Base-by-base conservation (phyloP, 2,888 invertebrate genomes). In the Arctia plantaginis region DNA sequence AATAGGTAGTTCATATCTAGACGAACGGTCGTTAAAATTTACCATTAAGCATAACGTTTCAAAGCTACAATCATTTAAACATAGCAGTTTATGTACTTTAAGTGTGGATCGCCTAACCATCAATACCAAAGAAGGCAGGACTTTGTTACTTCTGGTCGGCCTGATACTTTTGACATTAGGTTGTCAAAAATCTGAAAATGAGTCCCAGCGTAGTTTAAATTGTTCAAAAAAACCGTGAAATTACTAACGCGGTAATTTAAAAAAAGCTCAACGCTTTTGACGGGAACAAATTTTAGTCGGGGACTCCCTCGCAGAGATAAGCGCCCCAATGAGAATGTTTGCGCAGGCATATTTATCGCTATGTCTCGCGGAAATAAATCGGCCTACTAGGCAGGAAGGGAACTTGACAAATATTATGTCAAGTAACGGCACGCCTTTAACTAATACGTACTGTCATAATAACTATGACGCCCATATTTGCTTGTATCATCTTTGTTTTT, bases 321-420 rank as follows among this genome's bases (percentile, higher is more conserved):
- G 94, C 82, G 73, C 91, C 92, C 91, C 85, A 90, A 88, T 88
- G 85, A 81, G 88, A 90, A 87, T 94, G 94, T 95, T 94, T 95
- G 92, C 91, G 84, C 90, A 90, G 90, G 91, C 91, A 88, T 90
- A 89, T 82, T 88, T 95, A 95, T 94, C 94, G 88, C 87, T 77
- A 80, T 85, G 82, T 79, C 88, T 90, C 88, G 90, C 95, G 94
- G 95, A 95, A 95, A 95, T 94, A 94, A 93, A 94, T 91, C 90
- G 85, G 91, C 89, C 93, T 90, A 88, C 86, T 82, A 83, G 87
- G 89, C 93, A 94, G 95, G 95, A 95, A 93, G 94, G 93, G 94
- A 94, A 91, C 92, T 86, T 80, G 93, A 94, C 94, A 95, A 94
- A 92, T 90, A 91, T 90, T 88, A 88, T 70, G 66, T 64, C 69